A percentile compares a stretch with the other conserved stretches of the same genome.
These are phyloP conservation scores for Phlogophora meticulosa DNA, from an alignment of 2,888 invertebrate species.

Conservation along the genomic window DNA sequence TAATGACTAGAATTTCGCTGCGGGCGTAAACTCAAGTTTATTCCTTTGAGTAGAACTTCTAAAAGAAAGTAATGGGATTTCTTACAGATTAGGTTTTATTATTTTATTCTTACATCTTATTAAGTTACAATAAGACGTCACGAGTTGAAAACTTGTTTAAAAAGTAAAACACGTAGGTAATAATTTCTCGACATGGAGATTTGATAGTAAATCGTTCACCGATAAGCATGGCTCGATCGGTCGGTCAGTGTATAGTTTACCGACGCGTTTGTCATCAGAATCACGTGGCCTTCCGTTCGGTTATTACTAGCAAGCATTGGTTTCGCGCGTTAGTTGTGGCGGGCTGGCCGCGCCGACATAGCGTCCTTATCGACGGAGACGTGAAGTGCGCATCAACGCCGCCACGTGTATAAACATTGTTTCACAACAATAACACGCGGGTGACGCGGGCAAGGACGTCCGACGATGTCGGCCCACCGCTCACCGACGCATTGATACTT, in stretches of 20 bases:
- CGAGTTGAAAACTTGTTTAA: slow-evolving; percentile 4
- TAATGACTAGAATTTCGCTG: slow-evolving; percentile 16
- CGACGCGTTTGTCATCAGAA: slow-evolving; percentile 87
- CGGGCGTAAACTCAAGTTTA: neutral
- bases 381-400: slow-evolving; percentile 82
- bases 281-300: slow-evolving; percentile 88
- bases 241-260: slow-evolving; percentile 76
- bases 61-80: slow-evolving; percentile 16
- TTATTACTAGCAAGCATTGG: slow-evolving; percentile 82
- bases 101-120: slow-evolving; percentile 10
- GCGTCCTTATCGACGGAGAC: slow-evolving; percentile 83
- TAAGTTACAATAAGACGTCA: slow-evolving; percentile 4
- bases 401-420: slow-evolving; percentile 90
- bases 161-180: slow-evolving; percentile 50
- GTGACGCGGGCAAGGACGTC: slow-evolving; percentile 84
- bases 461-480: slow-evolving; percentile 73
- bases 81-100: neutral
- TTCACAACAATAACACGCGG: slow-evolving; percentile 89
- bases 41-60: slow-evolving; percentile 11
- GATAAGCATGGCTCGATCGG: slow-evolving; percentile 78
- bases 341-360: slow-evolving; percentile 83
- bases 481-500: slow-evolving; percentile 73
- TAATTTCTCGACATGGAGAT: slow-evolving; percentile 55
- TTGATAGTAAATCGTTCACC: slow-evolving; percentile 73
- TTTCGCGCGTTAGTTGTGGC: slow-evolving; percentile 87